phyloP scores from a whole-genome alignment of 2,797 vertebrate genomes.

The Cyprinodon diabolis region DNA sequence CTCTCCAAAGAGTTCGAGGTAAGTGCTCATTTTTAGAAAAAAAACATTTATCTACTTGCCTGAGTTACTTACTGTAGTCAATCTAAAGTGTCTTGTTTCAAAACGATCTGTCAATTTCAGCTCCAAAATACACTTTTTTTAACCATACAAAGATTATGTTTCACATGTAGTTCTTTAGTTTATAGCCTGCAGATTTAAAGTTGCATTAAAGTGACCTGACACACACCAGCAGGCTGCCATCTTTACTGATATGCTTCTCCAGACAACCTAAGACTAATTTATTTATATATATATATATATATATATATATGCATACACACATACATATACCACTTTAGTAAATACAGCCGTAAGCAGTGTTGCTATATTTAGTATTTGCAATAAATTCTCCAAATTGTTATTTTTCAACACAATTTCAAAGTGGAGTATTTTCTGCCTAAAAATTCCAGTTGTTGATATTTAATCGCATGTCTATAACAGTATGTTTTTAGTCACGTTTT shows the following conservation, averaged over 20 bases:
- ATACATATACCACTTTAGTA: conserved; percentile 72
- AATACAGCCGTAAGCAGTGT: conserved; percentile 65
- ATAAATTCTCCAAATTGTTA: too few relatives aligned
- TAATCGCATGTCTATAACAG: too few relatives aligned
- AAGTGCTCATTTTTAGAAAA: conserved; percentile 39
- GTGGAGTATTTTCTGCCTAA: too few relatives aligned
- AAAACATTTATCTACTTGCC: conserved; percentile 10
- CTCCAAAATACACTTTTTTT: not conserved
- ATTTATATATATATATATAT: too few relatives aligned
- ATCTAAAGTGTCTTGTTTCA: not conserved
- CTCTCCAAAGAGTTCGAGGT: conserved; percentile 43
- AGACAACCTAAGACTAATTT: too few relatives aligned
- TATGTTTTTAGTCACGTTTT: too few relatives aligned
- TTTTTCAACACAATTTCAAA: too few relatives aligned
- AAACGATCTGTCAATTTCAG: conserved; percentile 9
- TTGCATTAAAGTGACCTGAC: conserved; percentile 49
- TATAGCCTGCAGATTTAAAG: conserved; percentile 2
- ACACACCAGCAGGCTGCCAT: conserved; percentile 50
- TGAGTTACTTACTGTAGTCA: conserved; percentile 29
- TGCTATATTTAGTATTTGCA: too few relatives aligned
- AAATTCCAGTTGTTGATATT: too few relatives aligned
- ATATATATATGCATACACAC: too few relatives aligned
- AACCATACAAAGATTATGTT: conserved; percentile 12
- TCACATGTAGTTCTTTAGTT: conserved; percentile 12
- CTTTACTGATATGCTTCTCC: conserved; percentile 61